Percentiles rank a stretch among this genome's conserved stretches.
These are phyloP conservation scores for Thalassarche chlororhynchos DNA, from an alignment of 2,113 vertebrate species.

Conservation along the genomic window DNA sequence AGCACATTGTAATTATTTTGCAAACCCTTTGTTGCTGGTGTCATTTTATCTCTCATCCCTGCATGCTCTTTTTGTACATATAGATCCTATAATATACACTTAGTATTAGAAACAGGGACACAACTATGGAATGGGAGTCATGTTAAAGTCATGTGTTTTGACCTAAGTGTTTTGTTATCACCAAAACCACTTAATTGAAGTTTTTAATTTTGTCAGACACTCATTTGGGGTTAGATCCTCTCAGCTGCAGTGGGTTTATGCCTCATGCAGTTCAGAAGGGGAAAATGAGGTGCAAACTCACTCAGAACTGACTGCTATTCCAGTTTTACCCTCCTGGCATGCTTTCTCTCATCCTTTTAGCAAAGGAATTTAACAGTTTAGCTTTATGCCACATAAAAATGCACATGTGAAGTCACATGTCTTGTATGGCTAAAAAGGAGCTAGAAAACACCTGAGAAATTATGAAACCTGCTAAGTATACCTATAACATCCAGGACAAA, in stretches of 20 bases:
- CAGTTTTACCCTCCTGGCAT: neutral
- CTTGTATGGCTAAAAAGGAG: neutral
- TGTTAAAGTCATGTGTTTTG: neutral
- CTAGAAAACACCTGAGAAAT: neutral
- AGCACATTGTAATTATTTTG: conserved; percentile 49
- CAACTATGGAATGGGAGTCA: neutral
- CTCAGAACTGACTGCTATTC: neutral
- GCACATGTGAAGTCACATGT: neutral
- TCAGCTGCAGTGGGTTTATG: neutral
- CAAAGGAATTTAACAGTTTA: neutral
- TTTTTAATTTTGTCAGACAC: neutral
- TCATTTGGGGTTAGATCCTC: neutral
- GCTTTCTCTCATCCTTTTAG: neutral
- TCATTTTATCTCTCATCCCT: neutral
- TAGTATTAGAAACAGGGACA: neutral
- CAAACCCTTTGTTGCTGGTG: neutral
- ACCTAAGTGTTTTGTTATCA: neutral
- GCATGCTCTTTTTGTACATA: neutral
- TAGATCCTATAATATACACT: neutral
- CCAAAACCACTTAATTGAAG: neutral
- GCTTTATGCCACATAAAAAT: neutral
- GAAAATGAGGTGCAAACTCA: neutral
- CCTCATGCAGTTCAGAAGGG: neutral
- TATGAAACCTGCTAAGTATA: neutral
- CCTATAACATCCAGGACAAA: neutral